phyloP scores from a whole-genome alignment of 2,797 vertebrate genomes.

The Petrocephalus schoutedeni region DNA sequence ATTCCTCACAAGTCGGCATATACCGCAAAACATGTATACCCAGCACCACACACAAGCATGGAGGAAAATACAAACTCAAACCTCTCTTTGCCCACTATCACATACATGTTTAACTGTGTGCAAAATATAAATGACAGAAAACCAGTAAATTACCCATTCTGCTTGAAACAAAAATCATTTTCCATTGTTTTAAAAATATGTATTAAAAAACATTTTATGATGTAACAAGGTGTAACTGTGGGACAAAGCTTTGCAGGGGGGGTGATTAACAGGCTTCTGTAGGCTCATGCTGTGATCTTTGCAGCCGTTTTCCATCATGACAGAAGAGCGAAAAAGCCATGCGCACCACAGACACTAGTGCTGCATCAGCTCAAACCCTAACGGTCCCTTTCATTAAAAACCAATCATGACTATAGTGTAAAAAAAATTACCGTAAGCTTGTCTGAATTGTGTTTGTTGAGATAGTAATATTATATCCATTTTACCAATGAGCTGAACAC shows the following conservation, averaged over 20 bases:
- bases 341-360: neutral
- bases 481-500: neutral
- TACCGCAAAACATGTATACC: neutral
- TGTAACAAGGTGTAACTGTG: neutral
- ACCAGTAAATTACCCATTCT: neutral
- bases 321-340: neutral
- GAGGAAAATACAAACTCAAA: neutral
- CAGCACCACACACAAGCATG: neutral
- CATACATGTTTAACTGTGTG: neutral
- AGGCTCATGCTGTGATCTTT: neutral
- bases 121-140: neutral
- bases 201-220: constrained; percentile 4
- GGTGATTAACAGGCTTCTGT: neutral
- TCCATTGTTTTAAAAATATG: neutral
- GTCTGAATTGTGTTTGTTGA: neutral
- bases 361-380: neutral
- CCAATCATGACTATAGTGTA: neutral
- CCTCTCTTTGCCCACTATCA: no score
- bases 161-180: neutral
- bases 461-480: neutral
- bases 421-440: neutral
- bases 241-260: neutral
- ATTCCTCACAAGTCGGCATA: neutral
- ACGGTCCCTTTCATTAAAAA: neutral
- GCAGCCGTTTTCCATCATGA: constrained; percentile 1